phyloP scores from a whole-genome alignment of 2,888 invertebrate species.

The Drosophila prostipennis region DNA sequence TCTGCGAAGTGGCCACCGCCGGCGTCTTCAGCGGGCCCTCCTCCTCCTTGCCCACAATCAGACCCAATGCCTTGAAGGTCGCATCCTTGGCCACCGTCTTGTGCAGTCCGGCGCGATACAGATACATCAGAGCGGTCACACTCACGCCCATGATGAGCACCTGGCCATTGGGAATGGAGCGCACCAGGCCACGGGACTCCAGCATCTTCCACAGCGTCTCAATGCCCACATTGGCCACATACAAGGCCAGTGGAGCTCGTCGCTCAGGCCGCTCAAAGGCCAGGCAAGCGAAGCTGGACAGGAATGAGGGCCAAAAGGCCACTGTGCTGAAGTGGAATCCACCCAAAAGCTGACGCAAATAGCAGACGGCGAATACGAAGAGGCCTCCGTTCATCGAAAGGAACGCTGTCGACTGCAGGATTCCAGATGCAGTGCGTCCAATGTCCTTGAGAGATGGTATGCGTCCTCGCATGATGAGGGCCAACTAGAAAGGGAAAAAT shows the following conservation, averaged over 20 bases:
- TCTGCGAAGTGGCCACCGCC: slow-evolving; percentile 14
- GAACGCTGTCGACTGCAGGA: slow-evolving; percentile 90
- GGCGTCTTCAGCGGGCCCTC: slow-evolving; percentile 77
- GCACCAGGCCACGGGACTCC: slow-evolving; percentile 86
- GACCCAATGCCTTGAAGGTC: slow-evolving; percentile 86
- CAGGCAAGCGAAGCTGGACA: slow-evolving; percentile 90
- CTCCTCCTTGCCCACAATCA: slow-evolving; percentile 87
- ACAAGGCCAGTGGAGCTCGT: slow-evolving; percentile 89
- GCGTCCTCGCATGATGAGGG: slow-evolving; percentile 87
- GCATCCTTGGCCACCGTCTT: slow-evolving; percentile 83
- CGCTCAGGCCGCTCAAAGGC: slow-evolving; percentile 90
- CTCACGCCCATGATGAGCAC: slow-evolving; percentile 87
- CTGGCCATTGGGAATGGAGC: slow-evolving; percentile 87
- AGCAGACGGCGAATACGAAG: slow-evolving; percentile 88
- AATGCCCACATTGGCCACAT: slow-evolving; percentile 92
- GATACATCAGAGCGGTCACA: slow-evolving; percentile 86
- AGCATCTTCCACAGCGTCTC: slow-evolving; percentile 91
- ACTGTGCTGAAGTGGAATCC: slow-evolving; percentile 88
- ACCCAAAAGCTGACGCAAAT: slow-evolving; percentile 87
- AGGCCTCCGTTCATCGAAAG: slow-evolving; percentile 89
- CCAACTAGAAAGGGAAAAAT: slow-evolving; percentile 85
- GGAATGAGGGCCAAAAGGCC: slow-evolving; percentile 89
- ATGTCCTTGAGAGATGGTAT: slow-evolving; percentile 87
- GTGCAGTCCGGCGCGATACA: slow-evolving; percentile 86
- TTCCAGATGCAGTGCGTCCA: slow-evolving; percentile 87